phyloP scores from a whole-genome alignment of 2,888 invertebrate species.

The Agonopterix arenella region DNA sequence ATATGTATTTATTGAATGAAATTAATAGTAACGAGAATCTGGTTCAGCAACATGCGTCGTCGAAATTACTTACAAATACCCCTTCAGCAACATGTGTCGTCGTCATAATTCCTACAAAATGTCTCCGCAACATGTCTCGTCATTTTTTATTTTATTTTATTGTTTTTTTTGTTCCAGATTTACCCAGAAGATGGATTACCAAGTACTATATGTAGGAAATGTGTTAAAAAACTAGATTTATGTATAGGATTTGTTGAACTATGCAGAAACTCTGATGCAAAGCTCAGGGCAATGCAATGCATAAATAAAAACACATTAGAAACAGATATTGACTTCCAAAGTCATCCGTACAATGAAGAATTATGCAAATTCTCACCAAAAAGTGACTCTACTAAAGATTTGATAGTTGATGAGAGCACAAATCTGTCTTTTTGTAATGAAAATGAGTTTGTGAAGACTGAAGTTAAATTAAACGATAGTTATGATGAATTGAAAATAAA shows the following conservation, averaged over 20 bases:
- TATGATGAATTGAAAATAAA: neutral
- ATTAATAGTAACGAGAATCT: too few relatives aligned
- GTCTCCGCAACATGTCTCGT: too few relatives aligned
- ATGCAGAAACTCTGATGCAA: slow-evolving; percentile 45
- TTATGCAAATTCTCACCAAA: slow-evolving; percentile 18
- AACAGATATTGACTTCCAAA: slow-evolving; percentile 5
- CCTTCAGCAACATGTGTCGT: too few relatives aligned
- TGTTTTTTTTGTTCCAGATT: slow-evolving; percentile 37
- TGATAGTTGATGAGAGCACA: slow-evolving; percentile 21
- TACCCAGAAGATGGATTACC: slow-evolving; percentile 52
- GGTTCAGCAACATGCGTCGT: too few relatives aligned
- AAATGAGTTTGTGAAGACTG: slow-evolving; percentile 1
- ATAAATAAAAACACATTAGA: neutral
- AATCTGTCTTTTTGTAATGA: slow-evolving; percentile 11
- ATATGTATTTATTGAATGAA: too few relatives aligned
- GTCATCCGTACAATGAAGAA: slow-evolving; percentile 10
- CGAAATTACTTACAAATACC: too few relatives aligned
- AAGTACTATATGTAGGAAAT: slow-evolving; percentile 43
- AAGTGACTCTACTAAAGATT: slow-evolving; percentile 21
- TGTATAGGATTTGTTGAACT: slow-evolving; percentile 47
- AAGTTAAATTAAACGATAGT: neutral
- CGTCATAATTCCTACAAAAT: too few relatives aligned
- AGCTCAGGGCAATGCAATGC: slow-evolving; percentile 27
- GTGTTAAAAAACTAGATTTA: slow-evolving; percentile 38
- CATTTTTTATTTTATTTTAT: too few relatives aligned